A percentile compares a stretch with the other conserved stretches of the same genome.
phyloP scores from a whole-genome alignment of 2,113 vertebrate species.

The Laticauda laticaudata region DNA sequence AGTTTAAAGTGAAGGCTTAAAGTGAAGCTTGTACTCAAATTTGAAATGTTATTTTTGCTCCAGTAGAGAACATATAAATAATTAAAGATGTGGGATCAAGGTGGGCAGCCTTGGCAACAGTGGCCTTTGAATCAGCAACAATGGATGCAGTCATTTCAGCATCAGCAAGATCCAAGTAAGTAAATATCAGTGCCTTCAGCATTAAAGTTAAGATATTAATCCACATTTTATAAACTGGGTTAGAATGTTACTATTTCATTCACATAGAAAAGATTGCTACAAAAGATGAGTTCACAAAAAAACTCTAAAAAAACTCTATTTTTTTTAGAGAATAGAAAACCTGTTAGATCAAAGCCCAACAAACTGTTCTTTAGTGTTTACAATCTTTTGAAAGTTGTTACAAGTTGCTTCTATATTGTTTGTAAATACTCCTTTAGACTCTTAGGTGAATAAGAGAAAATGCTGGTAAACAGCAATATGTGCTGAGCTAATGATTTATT shows the following conservation, averaged over 20 bases:
- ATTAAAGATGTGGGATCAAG: conserved; percentile 97
- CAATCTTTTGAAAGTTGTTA: neutral
- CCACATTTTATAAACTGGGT: conserved; percentile 29
- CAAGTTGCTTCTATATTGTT: neutral
- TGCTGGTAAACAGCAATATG: neutral
- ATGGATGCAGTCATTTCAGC: conserved; percentile 99
- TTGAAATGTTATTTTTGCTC: conserved; percentile 68
- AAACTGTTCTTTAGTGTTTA: conserved; percentile 13
- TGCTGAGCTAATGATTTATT: neutral
- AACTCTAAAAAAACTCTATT: too few relatives aligned
- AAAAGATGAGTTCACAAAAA: neutral
- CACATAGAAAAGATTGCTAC: neutral
- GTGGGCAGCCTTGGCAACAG: conserved; percentile 98
- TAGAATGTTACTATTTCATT: conserved; percentile 7
- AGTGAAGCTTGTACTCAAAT: conserved; percentile 61
- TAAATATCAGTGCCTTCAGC: conserved; percentile 23
- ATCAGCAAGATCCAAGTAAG: conserved; percentile 97
- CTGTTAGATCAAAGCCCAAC: neutral
- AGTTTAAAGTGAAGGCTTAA: conserved; percentile 49
- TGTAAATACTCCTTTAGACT: neutral
- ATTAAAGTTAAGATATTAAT: conserved; percentile 36
- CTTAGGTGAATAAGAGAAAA: neutral
- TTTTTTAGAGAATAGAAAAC: too few relatives aligned
- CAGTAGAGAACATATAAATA: conserved; percentile 69
- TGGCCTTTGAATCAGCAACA: conserved; percentile 99